Percentiles rank a stretch among this genome's conserved stretches.
Conservation (phyloP, 92 coral and sea anemone species). For the Virgularia gustaviana region DNA sequence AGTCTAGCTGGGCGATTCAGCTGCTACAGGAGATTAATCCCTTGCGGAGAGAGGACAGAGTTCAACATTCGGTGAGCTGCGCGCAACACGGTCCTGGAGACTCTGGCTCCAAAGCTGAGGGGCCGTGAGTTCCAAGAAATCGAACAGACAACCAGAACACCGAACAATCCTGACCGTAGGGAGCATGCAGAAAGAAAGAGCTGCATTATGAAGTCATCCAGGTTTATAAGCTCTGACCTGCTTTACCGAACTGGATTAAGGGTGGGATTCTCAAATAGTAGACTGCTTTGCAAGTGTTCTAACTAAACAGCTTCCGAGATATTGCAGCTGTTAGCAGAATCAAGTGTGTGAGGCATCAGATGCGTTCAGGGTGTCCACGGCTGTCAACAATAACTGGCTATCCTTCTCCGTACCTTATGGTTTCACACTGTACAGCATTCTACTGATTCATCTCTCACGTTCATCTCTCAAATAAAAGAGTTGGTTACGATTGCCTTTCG, state of each 20-base stretch:
- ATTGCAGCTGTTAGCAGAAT: constrained; percentile 39
- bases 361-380: no score
- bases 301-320: constrained; percentile 39
- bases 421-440: no score
- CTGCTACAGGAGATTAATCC: constrained; percentile 54
- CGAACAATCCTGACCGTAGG: no score
- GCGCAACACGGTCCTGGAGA: not conserved
- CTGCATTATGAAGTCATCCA: not conserved
- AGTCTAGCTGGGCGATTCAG: constrained; percentile 42
- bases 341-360: no score
- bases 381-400: no score
- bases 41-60: constrained; percentile 31
- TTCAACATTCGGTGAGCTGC: constrained; percentile 48
- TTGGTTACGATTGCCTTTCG: no score
- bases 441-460: no score
- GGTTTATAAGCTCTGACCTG: not conserved
- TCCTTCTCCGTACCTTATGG: no score
- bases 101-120: not conserved
- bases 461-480: no score
- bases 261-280: not conserved
- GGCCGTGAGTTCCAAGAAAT: not conserved
- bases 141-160: not conserved
- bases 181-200: not conserved
- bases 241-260: not conserved
- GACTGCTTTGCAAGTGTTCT: not conserved